Evolutionary conservation across 1,140 invertebrate species (phyloP), one percentile per base, ranked within the genome.

Genomic region (Temnothorax curvispinosus): DNA sequence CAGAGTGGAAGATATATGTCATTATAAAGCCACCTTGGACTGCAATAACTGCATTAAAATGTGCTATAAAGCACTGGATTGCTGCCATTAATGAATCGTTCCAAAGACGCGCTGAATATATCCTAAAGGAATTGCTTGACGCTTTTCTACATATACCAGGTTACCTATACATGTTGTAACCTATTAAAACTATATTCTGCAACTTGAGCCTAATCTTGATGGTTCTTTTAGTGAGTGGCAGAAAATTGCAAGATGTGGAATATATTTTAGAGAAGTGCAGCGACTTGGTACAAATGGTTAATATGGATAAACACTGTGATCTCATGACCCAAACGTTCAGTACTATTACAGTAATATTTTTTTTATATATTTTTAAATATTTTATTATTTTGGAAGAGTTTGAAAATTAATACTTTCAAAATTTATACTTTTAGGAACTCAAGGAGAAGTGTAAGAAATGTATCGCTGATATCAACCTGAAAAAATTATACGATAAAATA

Each of bases 21-120:
- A 91, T 94, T 64, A 89, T 95, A 74, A 89, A 87, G 88, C 95
- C 95, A 58, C 95, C 95, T n/a, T 95, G 95, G 95, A 92, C 92
- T 11, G 32, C 85, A 11, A 52, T 82, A 32, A 85, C 86, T 47
- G 92, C 92, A 54, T 88, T 95, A 76, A 94, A 94, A 64, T 95
- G 94, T 86, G 92, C 94, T 38, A 85, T 93, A n/a, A 95, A 95
- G 65, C 94, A 95, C 58, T 95, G 94, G 94, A 94, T 94, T 32
- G 94, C 94, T 9, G 93, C 92, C n/a, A 88, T 94, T 15, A 92
- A 89, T 80, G 93, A 93, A 21, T 92, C 92, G 3, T 95, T 95
- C 69, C 11, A 62, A 5, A 88, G 88, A 71, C 58, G 69, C 71
- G 92, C 88, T n/a, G 90, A 94, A 78, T 0, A 21, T 27, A 67